Base-by-base conservation (phyloP, 2,888 invertebrate species). In the Apocheima hispidaria region DNA sequence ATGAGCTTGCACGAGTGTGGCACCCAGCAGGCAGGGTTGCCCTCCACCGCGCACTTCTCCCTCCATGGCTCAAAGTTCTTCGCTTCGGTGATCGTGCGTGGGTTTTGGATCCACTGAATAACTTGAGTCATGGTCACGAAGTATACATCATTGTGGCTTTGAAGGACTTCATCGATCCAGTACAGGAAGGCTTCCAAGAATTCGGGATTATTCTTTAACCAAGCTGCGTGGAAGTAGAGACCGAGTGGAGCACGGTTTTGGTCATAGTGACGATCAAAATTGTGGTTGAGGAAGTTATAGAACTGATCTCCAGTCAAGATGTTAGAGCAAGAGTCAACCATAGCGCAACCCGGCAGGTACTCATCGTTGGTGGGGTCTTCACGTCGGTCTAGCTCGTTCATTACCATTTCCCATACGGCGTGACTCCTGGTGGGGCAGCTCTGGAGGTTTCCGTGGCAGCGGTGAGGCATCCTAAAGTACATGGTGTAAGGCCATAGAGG, bases 401-500 rank as follows among this genome's bases (percentile, higher is more conserved):
- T 96, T 35, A 98, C 98, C 97, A 98, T 98, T 88, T 98, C 98
- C 98, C 98, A 98, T 35, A 98, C 98, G 48, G 98, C 98, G 87
- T 98, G 98, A 69, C 97, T 97, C 82, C 98, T 95, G 2, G 97
- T 98, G 10, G 98, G 98, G 83, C 98, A 98, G 83, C 95, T 97
- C 85, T 98, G 98, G 60, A 97, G 91, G 88, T 98, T 98, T 66
- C 98, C 98, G 83, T 98, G 98, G 81, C 98, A 98, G 63, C 97
- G 95, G 87, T 98, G 98, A 0, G 98, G 98, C 97, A 98, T 98
- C 78, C 97, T 95, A 95, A 98, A 98, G 94, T 99, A 98, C 96
- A 99, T 97, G 60, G 99, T 99, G 94, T 99, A 99, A 2, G 99
- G 99, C 99, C 99, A 99, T 71, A 98, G 95, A 53, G 98, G 98